These are phyloP conservation scores for Suncus etruscus DNA, from an alignment of 2,113 vertebrate species.

Conservation along the genomic window DNA sequence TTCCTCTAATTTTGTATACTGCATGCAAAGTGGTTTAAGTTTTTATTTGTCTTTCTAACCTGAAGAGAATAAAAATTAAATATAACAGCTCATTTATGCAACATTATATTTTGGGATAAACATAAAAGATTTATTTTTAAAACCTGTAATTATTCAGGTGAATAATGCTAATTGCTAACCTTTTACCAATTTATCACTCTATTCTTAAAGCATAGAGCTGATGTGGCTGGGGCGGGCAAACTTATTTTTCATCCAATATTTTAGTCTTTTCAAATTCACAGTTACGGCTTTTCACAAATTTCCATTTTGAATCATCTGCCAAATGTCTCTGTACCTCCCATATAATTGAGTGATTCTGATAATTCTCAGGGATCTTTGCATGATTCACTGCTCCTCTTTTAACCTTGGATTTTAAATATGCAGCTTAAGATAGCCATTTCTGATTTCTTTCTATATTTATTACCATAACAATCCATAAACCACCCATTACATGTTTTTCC, in stretches of 20 bases:
- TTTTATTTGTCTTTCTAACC: neutral
- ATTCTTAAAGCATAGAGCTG: neutral
- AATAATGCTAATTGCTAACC: neutral
- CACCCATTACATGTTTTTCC: neutral
- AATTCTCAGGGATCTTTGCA: neutral
- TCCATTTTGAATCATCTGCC: conserved; percentile 27
- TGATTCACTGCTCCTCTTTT: conserved; percentile 42
- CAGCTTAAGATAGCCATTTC: neutral
- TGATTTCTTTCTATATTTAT: conserved; percentile 33
- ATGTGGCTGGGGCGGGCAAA: neutral
- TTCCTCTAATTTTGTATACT: neutral
- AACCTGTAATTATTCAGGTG: neutral
- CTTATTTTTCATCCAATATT: neutral
- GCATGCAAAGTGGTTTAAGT: neutral
- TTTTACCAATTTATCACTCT: conserved; percentile 7
- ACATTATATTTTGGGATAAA: conserved; percentile 20
- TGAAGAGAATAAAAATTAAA: conserved; percentile 6
- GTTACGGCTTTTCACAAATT: neutral
- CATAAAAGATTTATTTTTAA: conserved; percentile 40
- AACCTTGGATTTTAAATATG: conserved; percentile 52
- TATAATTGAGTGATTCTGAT: conserved; percentile 61
- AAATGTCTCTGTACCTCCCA: conserved; percentile 8
- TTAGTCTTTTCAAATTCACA: conserved; percentile 12
- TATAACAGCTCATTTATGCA: neutral
- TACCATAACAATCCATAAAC: conserved; percentile 28